Base-by-base conservation (phyloP, 2,113 vertebrate species). In the Sylvilagus bachmani region DNA sequence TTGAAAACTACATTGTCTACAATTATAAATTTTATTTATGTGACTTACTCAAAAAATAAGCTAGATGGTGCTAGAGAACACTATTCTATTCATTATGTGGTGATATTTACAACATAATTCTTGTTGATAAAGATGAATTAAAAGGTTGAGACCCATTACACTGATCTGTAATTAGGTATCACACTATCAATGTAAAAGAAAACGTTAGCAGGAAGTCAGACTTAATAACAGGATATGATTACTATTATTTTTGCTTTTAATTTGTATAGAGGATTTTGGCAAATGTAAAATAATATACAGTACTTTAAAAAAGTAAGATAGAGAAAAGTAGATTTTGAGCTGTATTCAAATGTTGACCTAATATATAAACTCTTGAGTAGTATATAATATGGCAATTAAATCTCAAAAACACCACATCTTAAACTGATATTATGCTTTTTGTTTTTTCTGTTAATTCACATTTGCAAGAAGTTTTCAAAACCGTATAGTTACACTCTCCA, bases 31-130 rank as follows among this genome's bases (percentile, higher is more conserved):
- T 85, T 77, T 53, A 81, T 71, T 86, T 9, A 66, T 19, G 27
- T 31, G 11, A 97, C 36, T 94, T 98, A 66, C 70, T 62, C 64
- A 79, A 69, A 96, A 97, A 91, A 29, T 96, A 97, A 98, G 98
- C 98, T 98, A 98, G 98, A 96, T 98, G 98, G 98, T 97, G 98
- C 97, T 98, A 98, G 83, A 98, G 89, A 94, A 97, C 98, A 96
- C 79, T 61, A 88, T 97, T 96, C 83, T 86, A 96, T 84, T 61
- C 96, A 31, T 78, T 93, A 31, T 66, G 61, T 83, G 51, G 61
- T 80, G 73, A 44, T 61, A 94, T 96, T 82, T 27, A 86, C 44
- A 96, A 25, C 10, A 69, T 79, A 13, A 92, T 29, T 97, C 9
- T 75, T 90, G 4, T 78, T 96, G n/a, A 27, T 89, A 33, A 86